These are phyloP conservation scores for Carettochelys insculpta DNA, from an alignment of 2,113 vertebrate species.

Conservation along the genomic window DNA sequence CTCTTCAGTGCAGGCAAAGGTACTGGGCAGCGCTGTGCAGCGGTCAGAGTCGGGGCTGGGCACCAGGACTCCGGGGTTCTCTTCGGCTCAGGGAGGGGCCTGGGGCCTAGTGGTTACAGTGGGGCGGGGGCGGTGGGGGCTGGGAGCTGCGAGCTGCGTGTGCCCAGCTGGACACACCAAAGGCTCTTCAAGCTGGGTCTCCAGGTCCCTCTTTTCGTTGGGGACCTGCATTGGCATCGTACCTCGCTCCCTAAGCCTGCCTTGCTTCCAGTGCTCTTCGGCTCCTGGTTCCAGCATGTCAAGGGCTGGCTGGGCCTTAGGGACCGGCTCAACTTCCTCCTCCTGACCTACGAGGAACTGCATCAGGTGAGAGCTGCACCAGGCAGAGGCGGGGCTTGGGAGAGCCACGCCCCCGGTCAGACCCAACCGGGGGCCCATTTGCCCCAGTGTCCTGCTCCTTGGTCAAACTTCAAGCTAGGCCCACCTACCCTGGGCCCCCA, in stretches of 20 bases:
- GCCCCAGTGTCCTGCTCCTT: not conserved
- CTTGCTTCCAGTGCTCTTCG: not conserved
- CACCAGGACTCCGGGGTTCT: not conserved
- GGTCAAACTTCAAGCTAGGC: not conserved
- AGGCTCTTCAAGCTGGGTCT: not conserved
- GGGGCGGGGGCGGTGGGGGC: no score
- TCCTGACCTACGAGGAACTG: constrained; percentile 33
- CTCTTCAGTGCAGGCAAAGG: constrained; percentile 14
- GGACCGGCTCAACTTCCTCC: not conserved
- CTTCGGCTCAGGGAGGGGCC: no score
- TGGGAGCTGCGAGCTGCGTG: not conserved
- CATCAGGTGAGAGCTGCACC: not conserved
- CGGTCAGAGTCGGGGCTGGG: not conserved
- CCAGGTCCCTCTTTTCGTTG: not conserved
- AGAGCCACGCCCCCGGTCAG: not conserved
- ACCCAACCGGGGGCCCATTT: no score
- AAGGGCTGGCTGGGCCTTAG: constrained; percentile 28
- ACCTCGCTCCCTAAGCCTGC: not conserved
- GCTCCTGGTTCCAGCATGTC: constrained; percentile 33
- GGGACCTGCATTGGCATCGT: not conserved
- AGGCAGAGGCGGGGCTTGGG: no score
- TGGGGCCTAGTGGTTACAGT: not conserved
- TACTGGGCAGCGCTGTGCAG: not conserved
- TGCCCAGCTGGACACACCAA: not conserved
- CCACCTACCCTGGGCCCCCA: not conserved